Conservation (phyloP, 2,797 vertebrate species). For the Dromococcyx pavoninus region DNA sequence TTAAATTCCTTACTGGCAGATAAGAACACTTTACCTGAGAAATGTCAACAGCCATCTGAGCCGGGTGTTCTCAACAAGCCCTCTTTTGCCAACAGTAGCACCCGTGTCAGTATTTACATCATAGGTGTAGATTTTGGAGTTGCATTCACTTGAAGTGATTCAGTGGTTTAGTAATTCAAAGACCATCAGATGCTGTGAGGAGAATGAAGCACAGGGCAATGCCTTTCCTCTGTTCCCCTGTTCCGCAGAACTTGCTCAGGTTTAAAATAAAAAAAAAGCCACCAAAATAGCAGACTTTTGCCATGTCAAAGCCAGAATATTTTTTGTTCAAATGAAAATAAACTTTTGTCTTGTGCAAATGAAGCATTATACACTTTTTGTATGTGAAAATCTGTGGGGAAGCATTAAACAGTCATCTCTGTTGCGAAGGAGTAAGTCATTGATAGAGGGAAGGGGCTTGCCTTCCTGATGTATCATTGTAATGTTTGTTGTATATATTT, state of each 20-base stretch:
- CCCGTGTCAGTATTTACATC: not conserved
- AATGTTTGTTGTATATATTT: slow-evolving; percentile 73
- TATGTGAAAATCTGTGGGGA: slow-evolving; percentile 47
- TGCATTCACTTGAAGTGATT: not conserved
- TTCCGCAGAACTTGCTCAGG: slow-evolving; percentile 65
- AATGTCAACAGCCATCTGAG: not conserved
- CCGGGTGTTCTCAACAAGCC: not conserved
- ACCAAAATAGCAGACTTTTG: slow-evolving; percentile 62
- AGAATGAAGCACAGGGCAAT: slow-evolving; percentile 31
- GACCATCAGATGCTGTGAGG: slow-evolving; percentile 52
- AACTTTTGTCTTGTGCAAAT: slow-evolving; percentile 1
- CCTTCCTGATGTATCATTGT: slow-evolving; percentile 37
- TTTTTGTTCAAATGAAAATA: slow-evolving; percentile 31
- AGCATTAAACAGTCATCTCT: slow-evolving; percentile 60
- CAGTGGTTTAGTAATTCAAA: slow-evolving; percentile 14
- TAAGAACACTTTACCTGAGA: not conserved
- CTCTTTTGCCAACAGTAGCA: not conserved
- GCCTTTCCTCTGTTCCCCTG: slow-evolving; percentile 35
- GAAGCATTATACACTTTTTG: slow-evolving; percentile 51
- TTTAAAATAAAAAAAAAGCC: slow-evolving; percentile 34
- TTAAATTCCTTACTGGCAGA: not conserved
- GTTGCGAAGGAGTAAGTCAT: not conserved
- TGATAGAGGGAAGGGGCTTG: not conserved
- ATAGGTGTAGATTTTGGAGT: not conserved
- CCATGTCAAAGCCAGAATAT: slow-evolving; percentile 49